A percentile compares a stretch with the other conserved stretches of the same genome.
Evolutionary conservation across 1,140 invertebrate species (phyloP).

Genomic region (Lordiphosa mommai): DNA sequence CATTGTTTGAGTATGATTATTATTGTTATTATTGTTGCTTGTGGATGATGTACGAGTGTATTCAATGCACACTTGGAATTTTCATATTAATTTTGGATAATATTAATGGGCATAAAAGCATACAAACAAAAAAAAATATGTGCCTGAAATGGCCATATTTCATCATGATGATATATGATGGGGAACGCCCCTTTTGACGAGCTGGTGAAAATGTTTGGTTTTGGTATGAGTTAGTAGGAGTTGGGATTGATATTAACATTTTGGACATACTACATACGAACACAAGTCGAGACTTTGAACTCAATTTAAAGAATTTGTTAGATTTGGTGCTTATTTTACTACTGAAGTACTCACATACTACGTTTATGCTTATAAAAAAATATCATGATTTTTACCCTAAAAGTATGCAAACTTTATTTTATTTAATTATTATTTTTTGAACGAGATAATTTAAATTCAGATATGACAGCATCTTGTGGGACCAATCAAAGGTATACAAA

Average conservation of each 20-base stretch:
- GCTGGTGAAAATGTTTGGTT: constrained; percentile 3
- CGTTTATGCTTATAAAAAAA: no score
- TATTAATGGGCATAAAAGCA: constrained; percentile 59
- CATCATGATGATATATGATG: constrained; percentile 32
- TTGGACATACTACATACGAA: no score
- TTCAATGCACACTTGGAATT: constrained; percentile 72
- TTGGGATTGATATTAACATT: neutral
- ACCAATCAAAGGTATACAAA: no score
- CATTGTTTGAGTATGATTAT: constrained; percentile 69
- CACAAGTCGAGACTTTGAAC: no score
- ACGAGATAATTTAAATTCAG: no score
- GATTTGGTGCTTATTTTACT: no score
- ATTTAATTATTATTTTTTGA: no score
- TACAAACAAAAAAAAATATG: constrained; percentile 2
- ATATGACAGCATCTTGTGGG: no score
- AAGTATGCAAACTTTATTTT: no score
- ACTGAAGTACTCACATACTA: no score
- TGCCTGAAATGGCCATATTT: constrained; percentile 46
- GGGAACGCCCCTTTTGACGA: constrained; percentile 15
- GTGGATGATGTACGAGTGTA: constrained; percentile 60
- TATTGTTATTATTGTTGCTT: constrained; percentile 49
- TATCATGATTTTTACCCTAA: no score
- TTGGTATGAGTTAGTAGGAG: neutral
- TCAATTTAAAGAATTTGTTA: no score
- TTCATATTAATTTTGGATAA: constrained; percentile 70